Evolutionary conservation across 2,888 invertebrate genomes (phyloP).

Genomic region (Mythimna albipuncta): DNA sequence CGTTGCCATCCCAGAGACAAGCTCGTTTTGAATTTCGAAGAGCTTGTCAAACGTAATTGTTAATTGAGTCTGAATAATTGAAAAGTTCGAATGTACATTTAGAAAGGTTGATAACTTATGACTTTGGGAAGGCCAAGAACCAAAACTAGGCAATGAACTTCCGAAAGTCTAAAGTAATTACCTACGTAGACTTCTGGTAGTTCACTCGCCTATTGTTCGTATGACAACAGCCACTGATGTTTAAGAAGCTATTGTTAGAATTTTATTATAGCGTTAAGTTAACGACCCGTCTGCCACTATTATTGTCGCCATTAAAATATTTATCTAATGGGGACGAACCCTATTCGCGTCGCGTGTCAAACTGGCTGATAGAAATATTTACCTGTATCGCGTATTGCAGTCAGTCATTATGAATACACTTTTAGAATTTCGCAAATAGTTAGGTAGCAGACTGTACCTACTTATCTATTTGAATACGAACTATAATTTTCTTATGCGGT

Average conservation of each 20-base stretch:
- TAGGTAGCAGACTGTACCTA: not conserved
- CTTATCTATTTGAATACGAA: not conserved
- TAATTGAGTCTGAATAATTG: constrained; percentile 27
- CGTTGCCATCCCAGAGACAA: not conserved
- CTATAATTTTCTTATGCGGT: constrained; percentile 1
- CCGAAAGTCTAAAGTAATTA: no score
- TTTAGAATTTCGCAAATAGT: constrained; percentile 27
- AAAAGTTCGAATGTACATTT: constrained; percentile 24
- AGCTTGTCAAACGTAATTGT: no score
- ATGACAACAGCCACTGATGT: constrained; percentile 23
- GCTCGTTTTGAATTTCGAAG: no score
- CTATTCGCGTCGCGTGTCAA: constrained; percentile 44
- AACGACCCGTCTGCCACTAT: constrained; percentile 29
- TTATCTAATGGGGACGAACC: constrained; percentile 38
- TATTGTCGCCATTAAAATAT: constrained; percentile 26
- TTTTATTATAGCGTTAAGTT: constrained; percentile 15
- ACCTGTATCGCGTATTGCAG: constrained; percentile 38
- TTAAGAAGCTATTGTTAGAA: constrained; percentile 2
- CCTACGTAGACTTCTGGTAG: not conserved
- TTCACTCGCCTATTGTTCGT: constrained; percentile 19
- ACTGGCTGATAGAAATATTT: constrained; percentile 44
- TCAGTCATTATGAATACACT: constrained; percentile 41
- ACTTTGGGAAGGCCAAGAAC: constrained; percentile 41
- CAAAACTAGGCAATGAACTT: constrained; percentile 19
- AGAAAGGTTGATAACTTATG: constrained; percentile 36